A percentile compares a stretch with the other conserved stretches of the same genome.
Evolutionary conservation across 2,888 invertebrate genomes (phyloP).

Genomic region (Adineta ricciae): DNA sequence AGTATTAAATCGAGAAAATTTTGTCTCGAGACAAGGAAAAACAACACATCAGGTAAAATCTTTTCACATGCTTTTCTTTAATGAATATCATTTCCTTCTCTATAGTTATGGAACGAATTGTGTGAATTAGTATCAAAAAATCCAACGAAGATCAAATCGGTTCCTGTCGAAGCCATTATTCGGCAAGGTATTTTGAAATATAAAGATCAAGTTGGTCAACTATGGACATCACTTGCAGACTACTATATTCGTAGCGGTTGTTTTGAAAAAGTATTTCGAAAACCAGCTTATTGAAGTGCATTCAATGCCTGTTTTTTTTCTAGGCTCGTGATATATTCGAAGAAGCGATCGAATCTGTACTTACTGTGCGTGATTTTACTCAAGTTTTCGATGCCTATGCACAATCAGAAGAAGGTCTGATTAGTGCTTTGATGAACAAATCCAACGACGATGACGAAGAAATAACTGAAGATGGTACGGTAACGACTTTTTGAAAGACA

Average conservation of each 20-base stretch:
- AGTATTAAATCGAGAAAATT: constrained; percentile 88
- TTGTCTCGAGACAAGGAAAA: constrained; percentile 89
- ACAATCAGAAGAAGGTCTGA: constrained; percentile 88
- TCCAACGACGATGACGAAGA: constrained; percentile 56
- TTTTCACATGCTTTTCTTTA: neutral
- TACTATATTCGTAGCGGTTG: constrained; percentile 92
- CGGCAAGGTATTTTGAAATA: constrained; percentile 84
- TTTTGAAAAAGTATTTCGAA: constrained; percentile 80
- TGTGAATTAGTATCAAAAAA: constrained; percentile 95
- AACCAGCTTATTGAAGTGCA: too few species aligned
- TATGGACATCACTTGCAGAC: constrained; percentile 96
- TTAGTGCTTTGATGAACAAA: constrained; percentile 80
- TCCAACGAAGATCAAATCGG: constrained; percentile 60
- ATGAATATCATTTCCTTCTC: neutral
- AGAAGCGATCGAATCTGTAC: constrained; percentile 92
- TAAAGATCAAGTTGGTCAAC: constrained; percentile 87
- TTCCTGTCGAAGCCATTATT: constrained; percentile 94
- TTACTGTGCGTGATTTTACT: constrained; percentile 92
- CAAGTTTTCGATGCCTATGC: constrained; percentile 94
- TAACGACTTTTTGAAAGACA: constrained; percentile 34
- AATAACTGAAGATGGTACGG: constrained; percentile 34
- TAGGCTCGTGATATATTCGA: constrained; percentile 88
- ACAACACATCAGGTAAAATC: constrained; percentile 73
- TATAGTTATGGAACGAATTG: constrained; percentile 82
- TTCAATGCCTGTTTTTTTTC: neutral